These are phyloP conservation scores for Hemaris fuciformis DNA, from an alignment of 2,888 invertebrate species.

Conservation along the genomic window DNA sequence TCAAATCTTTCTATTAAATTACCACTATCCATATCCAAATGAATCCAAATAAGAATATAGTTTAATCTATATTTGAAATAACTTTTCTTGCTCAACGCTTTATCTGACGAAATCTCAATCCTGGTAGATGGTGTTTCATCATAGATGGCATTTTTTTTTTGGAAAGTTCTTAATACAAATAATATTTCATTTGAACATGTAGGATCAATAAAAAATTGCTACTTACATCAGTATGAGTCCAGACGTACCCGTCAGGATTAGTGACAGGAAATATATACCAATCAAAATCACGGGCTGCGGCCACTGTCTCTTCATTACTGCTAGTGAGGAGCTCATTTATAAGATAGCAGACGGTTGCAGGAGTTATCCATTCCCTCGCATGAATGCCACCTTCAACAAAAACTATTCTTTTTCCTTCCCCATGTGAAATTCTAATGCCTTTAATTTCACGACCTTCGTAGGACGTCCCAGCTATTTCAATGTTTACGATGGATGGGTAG, in stretches of 20 bases:
- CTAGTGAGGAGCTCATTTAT: constrained; percentile 83
- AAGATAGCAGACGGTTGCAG: constrained; percentile 83
- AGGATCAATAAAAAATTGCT: too few species aligned
- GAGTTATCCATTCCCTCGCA: constrained; percentile 89
- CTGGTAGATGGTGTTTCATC: too few species aligned
- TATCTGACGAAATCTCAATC: too few species aligned
- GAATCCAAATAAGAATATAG: too few species aligned
- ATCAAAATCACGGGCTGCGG: constrained; percentile 81
- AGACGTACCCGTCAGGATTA: constrained; percentile 90
- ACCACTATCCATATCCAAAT: too few species aligned
- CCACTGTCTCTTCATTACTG: constrained; percentile 58
- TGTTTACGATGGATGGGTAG: constrained; percentile 69
- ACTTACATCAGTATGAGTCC: constrained; percentile 82
- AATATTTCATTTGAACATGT: too few species aligned
- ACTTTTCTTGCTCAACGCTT: too few species aligned
- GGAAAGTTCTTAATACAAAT: too few species aligned
- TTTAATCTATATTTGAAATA: too few species aligned
- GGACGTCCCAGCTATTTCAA: constrained; percentile 60
- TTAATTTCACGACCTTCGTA: constrained; percentile 70
- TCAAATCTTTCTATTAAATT: too few species aligned
- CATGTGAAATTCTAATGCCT: constrained; percentile 74
- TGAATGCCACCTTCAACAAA: constrained; percentile 83
- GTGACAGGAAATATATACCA: constrained; percentile 89
- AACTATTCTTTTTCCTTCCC: constrained; percentile 49
- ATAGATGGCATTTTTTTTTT: too few species aligned